Base-by-base conservation (phyloP, 2,113 vertebrate genomes). In the Pelobates fuscus region DNA sequence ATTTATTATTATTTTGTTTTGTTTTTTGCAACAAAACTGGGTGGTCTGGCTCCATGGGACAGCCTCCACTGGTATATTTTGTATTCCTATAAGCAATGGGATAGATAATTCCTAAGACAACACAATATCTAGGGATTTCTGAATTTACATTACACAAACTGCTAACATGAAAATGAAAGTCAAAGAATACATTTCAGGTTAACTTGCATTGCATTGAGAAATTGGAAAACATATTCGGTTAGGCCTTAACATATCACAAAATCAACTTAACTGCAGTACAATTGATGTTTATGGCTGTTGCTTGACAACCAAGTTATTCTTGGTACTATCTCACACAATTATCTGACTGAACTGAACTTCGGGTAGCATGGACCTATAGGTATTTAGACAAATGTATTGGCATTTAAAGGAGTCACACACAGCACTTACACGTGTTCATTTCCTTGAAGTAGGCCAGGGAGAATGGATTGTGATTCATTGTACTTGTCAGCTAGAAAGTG, bases 301-400 rank as follows among this genome's bases (percentile, higher is more conserved):
- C 27, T 18, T 63, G 29, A n/a, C 30, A 63, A 30, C 6, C n/a
- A 8, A 37, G 29, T 63, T 27, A 63, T 63, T 61, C 25, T 29
- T 37, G n/a, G 32, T 37, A 10, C 32, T 37, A 55, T 55, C 52
- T 55, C 6, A 55, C 21, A 55, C 21, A 55, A 55, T 55, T 55
- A 55, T 12, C 21, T 55, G 52, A 21, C 6, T 55, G 52, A 55
- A 23, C 52, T 23, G 52, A 23, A 55, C 52, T 21, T 8, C 21
- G 12, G 6, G 1, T 55, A 23, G 52, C 52, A 55, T 8, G 5
- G 18, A 17, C 4, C 27, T 63, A 63, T n/a, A 63, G 27, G 29
- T 63, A 32, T 37, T 32, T n/a, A 63, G 60, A 63, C 29, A 63
- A 63, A 2, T 63, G 60, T 63, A 63, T 21, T 63, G 60, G 30